Evolutionary conservation across 2,888 invertebrate species (phyloP).

Genomic region (Autographa pulchrina): DNA sequence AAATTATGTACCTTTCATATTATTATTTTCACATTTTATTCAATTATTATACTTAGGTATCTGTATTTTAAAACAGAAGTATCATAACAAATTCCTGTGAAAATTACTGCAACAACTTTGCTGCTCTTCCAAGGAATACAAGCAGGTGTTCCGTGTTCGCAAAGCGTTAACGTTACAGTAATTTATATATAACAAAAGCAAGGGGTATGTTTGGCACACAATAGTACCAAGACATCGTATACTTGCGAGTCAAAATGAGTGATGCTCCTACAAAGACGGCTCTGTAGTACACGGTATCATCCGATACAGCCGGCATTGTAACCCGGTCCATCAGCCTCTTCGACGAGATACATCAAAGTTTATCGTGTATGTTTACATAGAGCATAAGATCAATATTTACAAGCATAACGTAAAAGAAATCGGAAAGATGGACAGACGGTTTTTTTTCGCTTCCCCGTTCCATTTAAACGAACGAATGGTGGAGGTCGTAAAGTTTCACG

Average conservation of each 20-base stretch:
- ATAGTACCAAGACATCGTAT: not conserved
- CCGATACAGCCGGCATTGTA: constrained; percentile 43
- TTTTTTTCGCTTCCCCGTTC: constrained; percentile 59
- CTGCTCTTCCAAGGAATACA: not conserved
- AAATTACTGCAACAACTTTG: not conserved
- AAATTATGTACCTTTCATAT: no score
- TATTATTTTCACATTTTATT: no score
- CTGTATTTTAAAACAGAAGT: no score
- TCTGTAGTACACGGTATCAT: constrained; percentile 36
- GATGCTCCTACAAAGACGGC: constrained; percentile 26
- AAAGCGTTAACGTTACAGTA: not conserved
- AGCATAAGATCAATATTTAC: constrained; percentile 60
- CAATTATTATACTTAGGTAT: no score
- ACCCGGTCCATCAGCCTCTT: constrained; percentile 42
- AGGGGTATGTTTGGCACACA: not conserved
- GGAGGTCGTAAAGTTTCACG: constrained; percentile 77
- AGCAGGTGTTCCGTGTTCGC: not conserved
- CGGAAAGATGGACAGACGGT: constrained; percentile 59
- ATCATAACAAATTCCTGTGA: no score
- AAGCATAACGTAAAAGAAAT: constrained; percentile 59
- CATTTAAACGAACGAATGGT: constrained; percentile 62
- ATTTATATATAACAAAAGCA: not conserved
- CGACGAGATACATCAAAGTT: constrained; percentile 55
- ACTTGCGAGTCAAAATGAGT: constrained; percentile 35
- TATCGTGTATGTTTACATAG: constrained; percentile 60